Percentiles rank a stretch among this genome's conserved stretches.
Evolutionary conservation across 2,113 vertebrate species (phyloP).

Genomic region (Montifringilla adamsi): DNA sequence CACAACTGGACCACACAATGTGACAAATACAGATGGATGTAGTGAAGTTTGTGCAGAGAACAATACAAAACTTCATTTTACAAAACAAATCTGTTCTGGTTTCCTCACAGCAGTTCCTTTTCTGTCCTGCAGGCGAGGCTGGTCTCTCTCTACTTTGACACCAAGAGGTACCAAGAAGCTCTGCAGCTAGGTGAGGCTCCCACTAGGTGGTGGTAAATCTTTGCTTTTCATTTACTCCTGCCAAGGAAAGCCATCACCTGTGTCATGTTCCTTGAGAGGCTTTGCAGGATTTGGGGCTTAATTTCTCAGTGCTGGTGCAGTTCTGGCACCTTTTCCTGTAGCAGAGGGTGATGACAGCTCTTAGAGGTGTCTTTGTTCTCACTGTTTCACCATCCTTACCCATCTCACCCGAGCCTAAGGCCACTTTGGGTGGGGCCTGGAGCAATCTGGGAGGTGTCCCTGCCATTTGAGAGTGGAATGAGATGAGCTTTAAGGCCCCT

Average conservation of each 20-base stretch:
- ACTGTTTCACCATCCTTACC: not conserved
- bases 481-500: not conserved
- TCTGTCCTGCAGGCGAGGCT: conserved; percentile 87
- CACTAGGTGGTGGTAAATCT: conserved; percentile 45
- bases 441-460: not conserved
- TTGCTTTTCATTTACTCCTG: not conserved
- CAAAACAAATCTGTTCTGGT: conserved; percentile 1
- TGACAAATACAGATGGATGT: not conserved
- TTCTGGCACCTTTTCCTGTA: not conserved
- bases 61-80: not conserved
- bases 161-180: conserved; percentile 96
- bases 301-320: not conserved
- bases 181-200: conserved; percentile 89
- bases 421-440: not conserved
- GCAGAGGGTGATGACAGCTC: not conserved
- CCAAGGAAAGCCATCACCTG: not conserved
- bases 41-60: not conserved
- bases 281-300: not conserved
- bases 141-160: conserved; percentile 97
- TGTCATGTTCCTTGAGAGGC: not conserved
- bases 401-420: not conserved
- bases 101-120: conserved; percentile 40
- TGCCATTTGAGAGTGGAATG: not conserved
- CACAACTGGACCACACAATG: not conserved
- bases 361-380: not conserved